These are phyloP conservation scores for Thyatira batis DNA, from an alignment of 2,888 invertebrate genomes.

Conservation along the genomic window DNA sequence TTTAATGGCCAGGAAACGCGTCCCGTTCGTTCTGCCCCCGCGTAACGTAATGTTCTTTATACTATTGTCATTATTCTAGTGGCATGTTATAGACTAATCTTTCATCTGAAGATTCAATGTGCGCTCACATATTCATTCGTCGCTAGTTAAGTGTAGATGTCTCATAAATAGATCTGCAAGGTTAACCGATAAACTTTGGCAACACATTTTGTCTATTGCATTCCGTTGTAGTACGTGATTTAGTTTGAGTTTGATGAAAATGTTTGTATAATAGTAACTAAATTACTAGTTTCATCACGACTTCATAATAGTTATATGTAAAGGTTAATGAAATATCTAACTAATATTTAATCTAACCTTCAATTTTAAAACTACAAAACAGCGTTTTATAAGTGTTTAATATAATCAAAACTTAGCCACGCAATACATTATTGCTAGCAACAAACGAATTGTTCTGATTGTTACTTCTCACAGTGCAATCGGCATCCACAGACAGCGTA, in stretches of 20 bases:
- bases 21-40: conserved; percentile 50
- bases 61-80: conserved; percentile 10
- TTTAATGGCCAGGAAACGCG: conserved; percentile 64
- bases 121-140: neutral
- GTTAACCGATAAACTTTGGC: conserved; percentile 3
- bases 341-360: no score
- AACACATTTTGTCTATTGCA: neutral
- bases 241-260: neutral
- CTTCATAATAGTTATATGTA: no score
- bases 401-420: neutral
- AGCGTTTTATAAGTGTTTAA: no score
- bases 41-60: conserved; percentile 21
- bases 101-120: neutral
- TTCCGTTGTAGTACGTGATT: neutral
- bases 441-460: conserved; percentile 15
- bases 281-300: no score
- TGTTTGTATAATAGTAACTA: neutral
- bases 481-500: conserved; percentile 22
- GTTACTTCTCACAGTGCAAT: conserved; percentile 14
- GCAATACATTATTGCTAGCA: neutral
- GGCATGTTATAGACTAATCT: neutral
- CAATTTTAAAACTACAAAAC: no score
- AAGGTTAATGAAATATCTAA: no score
- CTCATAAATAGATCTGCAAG: conserved; percentile 4
- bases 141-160: neutral